Evolutionary conservation across 2,888 invertebrate species (phyloP), one percentile per base, ranked within the genome.

Genomic region (Mythimna albipuncta): DNA sequence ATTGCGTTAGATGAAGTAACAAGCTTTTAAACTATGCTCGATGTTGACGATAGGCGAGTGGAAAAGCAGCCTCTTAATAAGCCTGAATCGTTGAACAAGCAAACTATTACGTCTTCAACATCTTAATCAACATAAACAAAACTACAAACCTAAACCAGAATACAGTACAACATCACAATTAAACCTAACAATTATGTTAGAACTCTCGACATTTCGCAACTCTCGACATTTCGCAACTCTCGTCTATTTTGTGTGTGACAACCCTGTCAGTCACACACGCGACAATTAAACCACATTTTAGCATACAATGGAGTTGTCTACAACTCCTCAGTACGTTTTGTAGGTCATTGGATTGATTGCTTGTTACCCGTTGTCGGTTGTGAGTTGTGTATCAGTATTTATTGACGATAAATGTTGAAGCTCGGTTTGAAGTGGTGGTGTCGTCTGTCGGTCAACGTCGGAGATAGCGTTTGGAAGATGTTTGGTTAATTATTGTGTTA

Each of bases 271-370:
- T 79, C 79, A 75, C 77, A 84, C 65, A 75, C 72, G 82, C 61
- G 82, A 91, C 91, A 92, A 93, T 93, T 93, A 93, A 87, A 88
- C 75, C 80, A 82, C 77, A 65, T 82, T 87, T 84, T 94, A 89
- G 91, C 93, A 94, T 94, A 94, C 94, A 94, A 94, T 94, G 87
- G 89, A 77, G 75, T 75, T 84, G 88, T 88, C 85, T 86, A 82
- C 85, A 85, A 76, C 82, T 81, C 21, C 35, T 54, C 70, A 61
- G 85, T 85, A 26, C 79, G 69, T 88, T 87, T 88, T 90, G 82
- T 92, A 88, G 93, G 94, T 92, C 93, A 91, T 74, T 77, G 78
- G 91, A 90, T 92, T 90, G 91, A 93, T 91, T 86, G 87, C 84
- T 81, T 80, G 83, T 84, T 84, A 80, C 85, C 79, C 76, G 80